phyloP scores from a whole-genome alignment of 2,888 invertebrate genomes.

The Cheilosia scutellata region DNA sequence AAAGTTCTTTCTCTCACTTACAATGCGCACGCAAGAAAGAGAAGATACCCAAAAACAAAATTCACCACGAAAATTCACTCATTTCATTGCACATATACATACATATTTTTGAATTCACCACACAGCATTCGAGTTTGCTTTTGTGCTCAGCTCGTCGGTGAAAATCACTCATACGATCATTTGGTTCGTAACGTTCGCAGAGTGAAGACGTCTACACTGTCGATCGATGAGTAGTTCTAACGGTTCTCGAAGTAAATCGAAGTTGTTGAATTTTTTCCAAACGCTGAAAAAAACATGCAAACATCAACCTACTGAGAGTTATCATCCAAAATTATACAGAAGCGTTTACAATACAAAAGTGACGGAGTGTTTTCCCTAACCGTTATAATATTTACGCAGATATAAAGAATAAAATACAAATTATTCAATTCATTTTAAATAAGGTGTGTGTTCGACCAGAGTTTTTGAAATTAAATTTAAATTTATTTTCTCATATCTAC shows the following conservation, averaged over 20 bases:
- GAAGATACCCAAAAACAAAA: constrained; percentile 12
- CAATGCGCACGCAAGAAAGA: neutral
- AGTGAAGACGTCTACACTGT: constrained; percentile 63
- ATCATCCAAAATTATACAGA: constrained; percentile 15
- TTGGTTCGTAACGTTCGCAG: constrained; percentile 68
- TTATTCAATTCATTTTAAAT: constrained; percentile 25
- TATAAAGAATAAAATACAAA: constrained; percentile 1
- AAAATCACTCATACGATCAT: constrained; percentile 67
- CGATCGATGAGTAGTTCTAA: constrained; percentile 68
- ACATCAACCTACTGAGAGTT: constrained; percentile 47
- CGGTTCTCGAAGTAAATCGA: constrained; percentile 66
- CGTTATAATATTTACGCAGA: neutral
- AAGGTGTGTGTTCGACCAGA: constrained; percentile 55
- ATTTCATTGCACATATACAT: neutral
- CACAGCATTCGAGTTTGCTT: neutral
- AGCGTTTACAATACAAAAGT: constrained; percentile 32
- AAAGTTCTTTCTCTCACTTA: neutral
- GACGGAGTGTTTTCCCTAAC: constrained; percentile 55
- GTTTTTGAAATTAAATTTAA: neutral
- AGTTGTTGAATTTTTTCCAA: constrained; percentile 67
- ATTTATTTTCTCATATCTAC: constrained; percentile 10
- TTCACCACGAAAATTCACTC: constrained; percentile 7
- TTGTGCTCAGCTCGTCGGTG: constrained; percentile 22
- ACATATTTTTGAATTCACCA: neutral
- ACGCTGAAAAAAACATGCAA: constrained; percentile 56